Conservation (phyloP, 2,888 invertebrate species). For the Pediacus dermestoides region DNA sequence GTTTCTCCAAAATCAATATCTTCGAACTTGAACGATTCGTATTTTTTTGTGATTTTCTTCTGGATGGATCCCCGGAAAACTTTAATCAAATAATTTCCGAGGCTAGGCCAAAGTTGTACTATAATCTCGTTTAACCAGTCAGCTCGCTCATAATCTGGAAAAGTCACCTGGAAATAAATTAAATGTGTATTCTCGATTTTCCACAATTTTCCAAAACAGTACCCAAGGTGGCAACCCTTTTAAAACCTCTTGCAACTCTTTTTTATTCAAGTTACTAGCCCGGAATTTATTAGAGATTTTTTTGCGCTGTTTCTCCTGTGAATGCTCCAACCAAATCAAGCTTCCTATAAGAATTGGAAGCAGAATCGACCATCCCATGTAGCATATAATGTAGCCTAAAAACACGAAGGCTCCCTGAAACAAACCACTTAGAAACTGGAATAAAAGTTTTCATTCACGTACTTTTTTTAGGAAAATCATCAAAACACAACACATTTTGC, state of each 20-base stretch:
- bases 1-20: slow-evolving; percentile 37
- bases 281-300: slow-evolving; percentile 32
- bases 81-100: slow-evolving; percentile 35
- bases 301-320: slow-evolving; percentile 26
- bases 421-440: too few relatives aligned
- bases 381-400: slow-evolving; percentile 33
- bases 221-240: slow-evolving; percentile 41
- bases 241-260: slow-evolving; percentile 33
- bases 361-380: slow-evolving; percentile 30
- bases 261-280: slow-evolving; percentile 32
- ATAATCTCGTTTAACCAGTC: slow-evolving; percentile 43
- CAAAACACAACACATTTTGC: too few relatives aligned
- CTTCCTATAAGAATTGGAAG: slow-evolving; percentile 30
- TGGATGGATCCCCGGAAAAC: slow-evolving; percentile 34
- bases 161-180: slow-evolving; percentile 34
- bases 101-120: slow-evolving; percentile 37
- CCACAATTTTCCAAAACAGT: slow-evolving; percentile 13
- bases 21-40: slow-evolving; percentile 39
- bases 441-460: too few relatives aligned
- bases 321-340: slow-evolving; percentile 33
- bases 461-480: too few relatives aligned
- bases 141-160: slow-evolving; percentile 40
- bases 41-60: slow-evolving; percentile 38
- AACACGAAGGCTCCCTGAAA: slow-evolving; percentile 31
- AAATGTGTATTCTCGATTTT: background rate